Base-by-base conservation (phyloP, 2,113 vertebrate genomes). In the Plotosus lineatus region DNA sequence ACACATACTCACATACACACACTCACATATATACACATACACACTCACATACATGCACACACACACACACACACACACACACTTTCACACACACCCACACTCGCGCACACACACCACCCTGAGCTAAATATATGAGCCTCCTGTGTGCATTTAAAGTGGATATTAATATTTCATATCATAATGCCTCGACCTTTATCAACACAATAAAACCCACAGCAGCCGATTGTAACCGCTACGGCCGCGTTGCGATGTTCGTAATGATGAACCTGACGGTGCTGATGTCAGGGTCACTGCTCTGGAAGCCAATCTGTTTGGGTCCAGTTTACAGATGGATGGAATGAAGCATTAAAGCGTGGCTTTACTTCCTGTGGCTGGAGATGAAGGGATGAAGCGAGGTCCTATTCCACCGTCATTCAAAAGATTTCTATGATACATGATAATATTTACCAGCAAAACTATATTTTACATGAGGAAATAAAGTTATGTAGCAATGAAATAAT, bases 51-150 rank as follows among this genome's bases (percentile, higher is more conserved):
- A 65, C 61, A 38, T 33, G 38, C 61, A 65, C 17, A 65, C 19
- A 23, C 56, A 31, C 63, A 51, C 55, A 48, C 81, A 82, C 76
- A 66, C 15, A 77, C 81, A 81, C 58, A 61, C 63, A 69, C 63
- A 60, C 75, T 73, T 44, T 55, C n/a, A 74, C 76, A n/a, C n/a
- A n/a, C n/a, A n/a, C n/a, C n/a, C n/a, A n/a, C n/a, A n/a, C n/a
- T n/a, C n/a, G n/a, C n/a, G 73, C 26, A 33, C 50, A 51, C 73
- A 12, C 88, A 84, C 12, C 44, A 7, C 6, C 12, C 12, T 46
- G 44, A 7, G 44, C 12, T 7, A 12, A 7, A 12, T 46, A 12
- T 46, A 46, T 46, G 44, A 7, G 44, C 12, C 6, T 12, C 12
- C 31, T 38, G 33, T 40, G 17, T 36, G 53, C 11, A n/a, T 36